phyloP scores from a whole-genome alignment of 2,797 vertebrate species.

The Pantherophis vulpinus region DNA sequence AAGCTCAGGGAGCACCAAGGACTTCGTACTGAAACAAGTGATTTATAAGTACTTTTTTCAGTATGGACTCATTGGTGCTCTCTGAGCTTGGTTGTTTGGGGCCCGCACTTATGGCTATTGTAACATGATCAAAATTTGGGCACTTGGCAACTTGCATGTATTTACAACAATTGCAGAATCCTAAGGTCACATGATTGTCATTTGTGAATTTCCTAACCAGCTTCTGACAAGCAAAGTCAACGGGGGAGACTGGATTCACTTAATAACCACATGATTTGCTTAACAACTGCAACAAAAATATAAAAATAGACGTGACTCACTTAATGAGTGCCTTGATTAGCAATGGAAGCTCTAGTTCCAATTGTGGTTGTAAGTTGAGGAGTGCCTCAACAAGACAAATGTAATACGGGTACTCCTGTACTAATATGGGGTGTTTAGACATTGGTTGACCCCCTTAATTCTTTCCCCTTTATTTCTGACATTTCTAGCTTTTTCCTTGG shows the following conservation, averaged over 20 bases:
- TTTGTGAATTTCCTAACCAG: not conserved
- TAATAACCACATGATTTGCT: not conserved
- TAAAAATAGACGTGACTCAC: not conserved
- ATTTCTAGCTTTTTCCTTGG: not conserved
- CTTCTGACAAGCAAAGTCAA: not conserved
- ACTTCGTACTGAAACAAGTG: no score
- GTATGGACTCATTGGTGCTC: not conserved
- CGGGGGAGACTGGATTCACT: not conserved
- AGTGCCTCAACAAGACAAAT: not conserved
- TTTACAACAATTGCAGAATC: not conserved
- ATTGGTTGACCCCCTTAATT: not conserved
- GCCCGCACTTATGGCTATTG: not conserved
- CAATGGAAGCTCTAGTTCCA: not conserved
- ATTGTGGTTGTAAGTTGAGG: not conserved
- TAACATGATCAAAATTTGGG: not conserved
- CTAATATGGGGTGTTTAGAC: not conserved
- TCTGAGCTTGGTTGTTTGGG: not conserved
- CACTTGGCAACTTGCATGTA: not conserved
- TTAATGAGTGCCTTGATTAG: not conserved
- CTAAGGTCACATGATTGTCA: not conserved
- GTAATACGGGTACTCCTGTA: not conserved
- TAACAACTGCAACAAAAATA: not conserved
- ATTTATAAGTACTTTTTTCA: not conserved
- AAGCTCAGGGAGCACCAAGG: no score
- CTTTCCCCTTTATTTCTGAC: not conserved